These are phyloP conservation scores for Monomorium pharaonis DNA, from an alignment of 1,140 invertebrate genomes.

Conservation along the genomic window DNA sequence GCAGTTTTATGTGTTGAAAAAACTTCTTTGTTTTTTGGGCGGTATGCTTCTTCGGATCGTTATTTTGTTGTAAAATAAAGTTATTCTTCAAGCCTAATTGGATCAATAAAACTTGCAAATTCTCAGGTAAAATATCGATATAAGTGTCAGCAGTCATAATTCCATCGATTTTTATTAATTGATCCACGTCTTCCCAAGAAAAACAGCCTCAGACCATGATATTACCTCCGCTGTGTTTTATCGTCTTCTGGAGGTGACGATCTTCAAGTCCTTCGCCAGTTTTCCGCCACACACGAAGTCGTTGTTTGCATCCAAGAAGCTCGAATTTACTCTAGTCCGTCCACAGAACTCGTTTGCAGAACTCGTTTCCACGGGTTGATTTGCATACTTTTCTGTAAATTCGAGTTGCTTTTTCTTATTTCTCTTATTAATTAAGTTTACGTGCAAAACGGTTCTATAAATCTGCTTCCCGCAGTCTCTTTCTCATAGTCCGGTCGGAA, in stretches of 20 bases:
- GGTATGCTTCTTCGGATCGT: neutral
- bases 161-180: too few relatives aligned
- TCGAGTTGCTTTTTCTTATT: neutral
- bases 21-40: conserved; percentile 3
- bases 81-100: neutral
- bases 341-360: neutral
- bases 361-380: neutral
- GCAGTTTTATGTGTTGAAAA: neutral
- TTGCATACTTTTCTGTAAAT: neutral
- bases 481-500: neutral
- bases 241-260: neutral
- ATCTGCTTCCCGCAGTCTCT: neutral
- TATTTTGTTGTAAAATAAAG: too few relatives aligned
- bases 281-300: neutral
- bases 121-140: conserved; percentile 18
- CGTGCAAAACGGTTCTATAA: neutral
- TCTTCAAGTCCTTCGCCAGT: neutral
- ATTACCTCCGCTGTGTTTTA: neutral
- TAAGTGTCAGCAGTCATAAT: neutral
- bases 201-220: neutral
- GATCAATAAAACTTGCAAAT: conserved; percentile 29
- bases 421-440: conserved; percentile 21
- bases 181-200: neutral
- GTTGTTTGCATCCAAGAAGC: neutral
- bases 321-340: neutral